A percentile compares a stretch with the other conserved stretches of the same genome.
These are phyloP conservation scores for Hydriomena furcata DNA, from an alignment of 2,888 invertebrate species.

Conservation along the genomic window DNA sequence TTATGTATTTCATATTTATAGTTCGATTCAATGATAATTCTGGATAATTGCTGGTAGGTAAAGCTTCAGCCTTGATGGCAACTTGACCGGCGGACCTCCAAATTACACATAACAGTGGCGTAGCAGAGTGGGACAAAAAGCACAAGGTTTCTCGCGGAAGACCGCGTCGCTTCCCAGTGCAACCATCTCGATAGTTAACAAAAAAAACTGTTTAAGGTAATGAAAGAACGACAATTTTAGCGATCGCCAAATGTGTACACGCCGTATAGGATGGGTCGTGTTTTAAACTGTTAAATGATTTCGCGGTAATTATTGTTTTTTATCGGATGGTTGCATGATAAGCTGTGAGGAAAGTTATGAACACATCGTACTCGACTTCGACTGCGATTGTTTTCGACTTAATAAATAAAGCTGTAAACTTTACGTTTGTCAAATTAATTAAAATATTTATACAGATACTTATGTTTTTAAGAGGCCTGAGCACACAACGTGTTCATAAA, in stretches of 20 bases:
- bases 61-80: constrained; percentile 60
- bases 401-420: neutral
- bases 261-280: too few species aligned
- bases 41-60: constrained; percentile 40
- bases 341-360: constrained; percentile 38
- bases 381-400: too few species aligned
- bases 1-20: constrained; percentile 1
- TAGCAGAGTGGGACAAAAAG: constrained; percentile 67
- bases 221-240: neutral
- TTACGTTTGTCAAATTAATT: constrained; percentile 6
- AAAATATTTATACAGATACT: constrained; percentile 20
- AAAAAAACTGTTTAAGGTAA: neutral
- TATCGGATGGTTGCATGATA: constrained; percentile 47
- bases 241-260: neutral
- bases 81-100: constrained; percentile 78
- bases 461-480: constrained; percentile 4
- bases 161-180: constrained; percentile 58
- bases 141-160: constrained; percentile 56
- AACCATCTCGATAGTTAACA: constrained; percentile 46
- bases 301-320: neutral
- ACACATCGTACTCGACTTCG: too few species aligned
- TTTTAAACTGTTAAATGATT: neutral
- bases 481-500: constrained; percentile 25
- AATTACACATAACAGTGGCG: constrained; percentile 82
- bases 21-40: constrained; percentile 10